Evolutionary conservation across 1,140 invertebrate species (phyloP).

Genomic region (Phortica variegata): DNA sequence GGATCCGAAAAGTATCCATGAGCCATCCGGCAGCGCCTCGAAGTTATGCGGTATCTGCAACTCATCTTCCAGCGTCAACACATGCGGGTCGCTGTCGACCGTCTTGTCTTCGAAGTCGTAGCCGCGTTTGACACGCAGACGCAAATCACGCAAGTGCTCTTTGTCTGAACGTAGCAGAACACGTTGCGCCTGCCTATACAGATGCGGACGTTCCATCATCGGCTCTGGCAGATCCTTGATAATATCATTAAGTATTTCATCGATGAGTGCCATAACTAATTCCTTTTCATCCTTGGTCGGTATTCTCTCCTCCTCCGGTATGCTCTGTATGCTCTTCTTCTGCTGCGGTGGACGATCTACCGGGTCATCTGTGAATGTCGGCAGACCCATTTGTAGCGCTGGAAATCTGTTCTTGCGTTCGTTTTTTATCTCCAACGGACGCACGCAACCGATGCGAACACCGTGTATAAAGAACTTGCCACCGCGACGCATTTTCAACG

Average conservation of each 20-base stretch:
- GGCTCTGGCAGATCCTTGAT: conserved; percentile 31
- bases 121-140: conserved; percentile 40
- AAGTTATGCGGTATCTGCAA: conserved; percentile 41
- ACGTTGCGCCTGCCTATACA: conserved; percentile 34
- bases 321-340: conserved; percentile 46
- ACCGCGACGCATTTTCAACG: conserved; percentile 45
- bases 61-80: conserved; percentile 45
- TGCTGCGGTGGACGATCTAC: conserved; percentile 14
- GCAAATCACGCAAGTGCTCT: conserved; percentile 34
- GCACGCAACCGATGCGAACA: conserved; percentile 39
- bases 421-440: conserved; percentile 35
- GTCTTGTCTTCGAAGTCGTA: conserved; percentile 30
- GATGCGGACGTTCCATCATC: conserved; percentile 9
- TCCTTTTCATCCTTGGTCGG: conserved; percentile 28
- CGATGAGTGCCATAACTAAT: conserved; percentile 26
- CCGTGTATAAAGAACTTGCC: conserved; percentile 54
- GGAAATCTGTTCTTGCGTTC: conserved; percentile 34
- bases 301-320: conserved; percentile 43
- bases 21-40: conserved; percentile 36
- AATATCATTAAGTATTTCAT: conserved; percentile 32
- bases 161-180: conserved; percentile 37
- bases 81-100: conserved; percentile 18
- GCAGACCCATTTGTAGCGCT: conserved; percentile 35
- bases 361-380: conserved; percentile 32
- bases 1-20: conserved; percentile 43